Conservation (phyloP, 1,140 invertebrate species). For the Hypothenemus hampei region DNA sequence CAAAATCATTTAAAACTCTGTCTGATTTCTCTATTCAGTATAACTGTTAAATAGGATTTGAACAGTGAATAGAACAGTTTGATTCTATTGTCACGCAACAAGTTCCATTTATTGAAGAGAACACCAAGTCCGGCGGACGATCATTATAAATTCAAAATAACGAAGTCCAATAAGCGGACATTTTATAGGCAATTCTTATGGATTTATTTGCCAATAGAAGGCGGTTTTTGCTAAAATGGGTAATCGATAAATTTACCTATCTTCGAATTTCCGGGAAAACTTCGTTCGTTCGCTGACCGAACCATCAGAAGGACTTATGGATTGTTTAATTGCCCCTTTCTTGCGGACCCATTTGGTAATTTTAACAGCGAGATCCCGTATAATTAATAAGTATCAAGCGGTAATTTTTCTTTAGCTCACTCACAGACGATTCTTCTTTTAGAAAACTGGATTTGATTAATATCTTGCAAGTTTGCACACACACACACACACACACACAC, state of each 20-base stretch:
- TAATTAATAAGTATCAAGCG: no score
- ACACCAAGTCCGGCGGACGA: not conserved
- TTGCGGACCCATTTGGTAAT: no score
- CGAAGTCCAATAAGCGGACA: conserved; percentile 7
- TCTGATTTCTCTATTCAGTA: conserved; percentile 1
- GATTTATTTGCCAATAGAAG: not conserved
- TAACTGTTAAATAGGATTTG: not conserved
- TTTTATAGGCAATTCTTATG: not conserved
- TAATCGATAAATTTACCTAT: not conserved
- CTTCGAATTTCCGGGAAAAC: not conserved
- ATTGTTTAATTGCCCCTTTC: no score
- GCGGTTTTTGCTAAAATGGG: not conserved
- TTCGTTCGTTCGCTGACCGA: no score
- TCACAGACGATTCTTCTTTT: no score
- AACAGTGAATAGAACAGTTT: no score
- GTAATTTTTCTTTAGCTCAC: no score
- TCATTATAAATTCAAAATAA: conserved; percentile 18
- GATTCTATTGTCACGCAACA: conserved; percentile 1
- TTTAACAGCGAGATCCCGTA: no score
- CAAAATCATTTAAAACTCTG: not conserved
- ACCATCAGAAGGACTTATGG: no score
- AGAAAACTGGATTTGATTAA: no score
- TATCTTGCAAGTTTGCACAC: no score
- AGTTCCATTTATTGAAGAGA: conserved; percentile 1
- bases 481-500: no score